phyloP scores from a whole-genome alignment of 2,113 vertebrate species.

The Galbula dea region DNA sequence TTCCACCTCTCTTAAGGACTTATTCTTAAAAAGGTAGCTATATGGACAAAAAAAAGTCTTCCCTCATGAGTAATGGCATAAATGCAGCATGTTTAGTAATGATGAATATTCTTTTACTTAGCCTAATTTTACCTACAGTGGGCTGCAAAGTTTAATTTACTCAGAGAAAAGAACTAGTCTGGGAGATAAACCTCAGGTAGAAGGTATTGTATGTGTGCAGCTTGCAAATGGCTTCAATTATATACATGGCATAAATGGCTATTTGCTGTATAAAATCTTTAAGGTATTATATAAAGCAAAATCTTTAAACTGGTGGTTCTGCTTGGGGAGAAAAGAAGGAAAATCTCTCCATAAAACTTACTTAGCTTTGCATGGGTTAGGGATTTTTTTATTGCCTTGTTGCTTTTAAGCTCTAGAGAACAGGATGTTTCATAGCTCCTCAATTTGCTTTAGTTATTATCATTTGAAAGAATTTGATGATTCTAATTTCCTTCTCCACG shows the following conservation, averaged over 20 bases:
- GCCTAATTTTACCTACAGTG: neutral
- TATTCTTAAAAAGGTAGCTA: neutral
- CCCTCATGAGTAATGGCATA: neutral
- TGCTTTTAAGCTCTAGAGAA: conserved; percentile 11
- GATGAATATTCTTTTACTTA: neutral
- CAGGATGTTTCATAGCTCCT: conserved; percentile 23
- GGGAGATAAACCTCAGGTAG: neutral
- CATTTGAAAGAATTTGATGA: conserved; percentile 37
- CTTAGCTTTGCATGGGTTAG: neutral
- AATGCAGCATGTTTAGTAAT: neutral
- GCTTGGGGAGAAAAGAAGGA: neutral
- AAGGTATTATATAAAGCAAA: neutral
- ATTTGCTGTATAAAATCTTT: neutral
- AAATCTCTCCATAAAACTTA: neutral
- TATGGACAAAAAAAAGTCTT: neutral
- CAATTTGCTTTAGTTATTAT: conserved; percentile 41
- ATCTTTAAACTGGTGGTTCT: neutral
- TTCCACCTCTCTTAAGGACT: neutral
- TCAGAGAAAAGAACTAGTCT: neutral
- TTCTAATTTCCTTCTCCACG: neutral
- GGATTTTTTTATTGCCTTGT: neutral
- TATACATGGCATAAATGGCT: neutral
- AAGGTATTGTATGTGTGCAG: neutral
- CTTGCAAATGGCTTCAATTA: neutral
- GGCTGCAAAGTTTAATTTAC: neutral